Evolutionary conservation across 30 jellyfish, hydroid and myxozoan species (phyloP), one percentile per base, ranked within the genome.

Genomic region (Hydractinia symbiolongicarpus): DNA sequence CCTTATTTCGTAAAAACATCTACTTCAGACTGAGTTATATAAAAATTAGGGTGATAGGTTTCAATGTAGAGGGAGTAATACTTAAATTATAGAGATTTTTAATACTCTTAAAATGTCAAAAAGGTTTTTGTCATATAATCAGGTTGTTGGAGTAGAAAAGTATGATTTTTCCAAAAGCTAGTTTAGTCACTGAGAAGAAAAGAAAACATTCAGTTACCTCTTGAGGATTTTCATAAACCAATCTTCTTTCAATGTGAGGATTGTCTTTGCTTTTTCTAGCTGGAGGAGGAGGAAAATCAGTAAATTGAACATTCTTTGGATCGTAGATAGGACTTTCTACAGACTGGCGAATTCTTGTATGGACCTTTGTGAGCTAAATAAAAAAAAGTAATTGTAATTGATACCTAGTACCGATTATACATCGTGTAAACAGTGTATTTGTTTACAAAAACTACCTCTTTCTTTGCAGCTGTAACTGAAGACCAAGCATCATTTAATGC

Each of bases 401-500:
- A 30, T 2, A 30, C 44, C 44, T 30, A 2, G 2, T 30, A 30
- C 44, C 2, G 44, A 30, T 30, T 30, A 50, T 71, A 20, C 6
- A 9, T 64, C 9, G 40, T 7, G 4, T 64, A 64, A 6, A 64
- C 40, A 13, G 17, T 6, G 74, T n/a, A 64, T n/a, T 64, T 16
- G 57, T 19, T 6, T 20, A n/a, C 9, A 8, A 30, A 7, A 85
- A 88, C 64, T 54, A 88, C 96, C 89, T 88, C 93, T 69, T 88
- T 83, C 55, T 88, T 88, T 17, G 96, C 80, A 44, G 86, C 88
- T 40, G 94, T 89, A 54, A 82, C 89, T 60, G 87, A 62, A 64
- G 77, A 56, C 96, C 96, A 88, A 14, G 96, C 96, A 82, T 40
- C 72, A 15, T 81, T 81, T 50, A 88, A 64, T 20, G 96, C 96